Evolutionary conservation across 2,888 invertebrate species (phyloP).

Genomic region (Eupithecia centaureata): DNA sequence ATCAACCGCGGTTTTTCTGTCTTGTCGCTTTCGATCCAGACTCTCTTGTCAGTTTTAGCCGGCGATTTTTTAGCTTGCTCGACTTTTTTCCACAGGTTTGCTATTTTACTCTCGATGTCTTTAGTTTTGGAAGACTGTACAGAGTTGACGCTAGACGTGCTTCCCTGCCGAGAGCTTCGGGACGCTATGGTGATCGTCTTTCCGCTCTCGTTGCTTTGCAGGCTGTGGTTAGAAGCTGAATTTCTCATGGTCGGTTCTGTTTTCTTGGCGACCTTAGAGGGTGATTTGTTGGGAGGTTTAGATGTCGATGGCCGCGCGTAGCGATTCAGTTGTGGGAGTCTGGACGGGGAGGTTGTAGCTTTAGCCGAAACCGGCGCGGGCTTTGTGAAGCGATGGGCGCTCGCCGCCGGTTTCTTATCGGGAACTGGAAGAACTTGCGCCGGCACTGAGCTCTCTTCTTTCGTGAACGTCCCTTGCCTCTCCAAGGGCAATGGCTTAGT

Average conservation of each 20-base stretch:
- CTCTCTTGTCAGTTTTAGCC: slow-evolving; percentile 83
- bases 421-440: slow-evolving; percentile 68
- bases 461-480: slow-evolving; percentile 96
- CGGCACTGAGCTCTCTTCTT: slow-evolving; percentile 87
- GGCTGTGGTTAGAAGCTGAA: slow-evolving; percentile 83
- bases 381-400: slow-evolving; percentile 51
- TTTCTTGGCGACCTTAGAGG: slow-evolving; percentile 53
- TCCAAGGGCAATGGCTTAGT: slow-evolving; percentile 84
- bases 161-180: slow-evolving; percentile 68
- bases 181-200: slow-evolving; percentile 73
- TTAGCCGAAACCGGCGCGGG: slow-evolving; percentile 60
- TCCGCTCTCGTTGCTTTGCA: slow-evolving; percentile 81
- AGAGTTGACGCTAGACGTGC: slow-evolving; percentile 85
- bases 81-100: slow-evolving; percentile 91
- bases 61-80: slow-evolving; percentile 86
- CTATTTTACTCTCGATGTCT: slow-evolving; percentile 91
- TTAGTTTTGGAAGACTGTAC: slow-evolving; percentile 84
- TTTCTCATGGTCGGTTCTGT: slow-evolving; percentile 71
- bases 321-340: slow-evolving; percentile 69
- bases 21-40: slow-evolving; percentile 83
- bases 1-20: slow-evolving; percentile 76
- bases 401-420: slow-evolving; percentile 56
- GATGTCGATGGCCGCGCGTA: slow-evolving; percentile 58
- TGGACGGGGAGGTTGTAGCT: slow-evolving; percentile 74
- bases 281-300: slow-evolving; percentile 58